Evolutionary conservation across 1,140 invertebrate species (phyloP), one percentile per base, ranked within the genome.

Genomic region (Prorops nasuta): DNA sequence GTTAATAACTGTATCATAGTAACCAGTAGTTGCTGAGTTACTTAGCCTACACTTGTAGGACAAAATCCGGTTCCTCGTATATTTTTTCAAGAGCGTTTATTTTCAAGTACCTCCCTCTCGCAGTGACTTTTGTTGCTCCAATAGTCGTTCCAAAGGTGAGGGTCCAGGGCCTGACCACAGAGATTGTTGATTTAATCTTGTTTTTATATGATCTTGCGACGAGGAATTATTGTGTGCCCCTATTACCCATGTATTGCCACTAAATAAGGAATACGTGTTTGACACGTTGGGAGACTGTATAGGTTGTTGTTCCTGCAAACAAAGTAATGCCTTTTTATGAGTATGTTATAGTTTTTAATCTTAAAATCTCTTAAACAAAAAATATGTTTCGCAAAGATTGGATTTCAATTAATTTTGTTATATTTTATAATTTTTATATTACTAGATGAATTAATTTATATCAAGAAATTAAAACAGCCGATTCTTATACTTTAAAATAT

Each of bases 81-180:
- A 31, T 43, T 58, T 60, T 36, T 37, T 58, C 48, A 55, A 41
- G 38, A 56, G 51, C n/a, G n/a, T n/a, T n/a, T n/a, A n/a, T n/a
- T 54, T 71, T 74, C 72, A 74, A 53, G 71, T 76, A 37, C 69
- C 71, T 19, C 70, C 69, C 37, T 72, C 75, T 36, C 78, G 70
- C 63, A 82, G 70, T 43, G 86, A 85, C 60, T 87, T 88, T 72
- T 92, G 89, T 61, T 89, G 87, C 64, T 92, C 89, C 34, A 92
- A 70, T 4, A 92, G 81, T 47, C 88, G 81, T 65, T 91, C 89
- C 19, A 92, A 74, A 0, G 89, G 89, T 12, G 88, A 90, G 12
- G 85, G 87, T 6, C 85, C 86, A 1, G 86, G 83, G 1, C 85
- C 86, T 20, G 87, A 86, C 86, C 90, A 92, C 10, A 92, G 72